A percentile compares a stretch with the other conserved stretches of the same genome.
phyloP scores from a whole-genome alignment of 2,113 vertebrate species.

The Corynorhinus townsendii region DNA sequence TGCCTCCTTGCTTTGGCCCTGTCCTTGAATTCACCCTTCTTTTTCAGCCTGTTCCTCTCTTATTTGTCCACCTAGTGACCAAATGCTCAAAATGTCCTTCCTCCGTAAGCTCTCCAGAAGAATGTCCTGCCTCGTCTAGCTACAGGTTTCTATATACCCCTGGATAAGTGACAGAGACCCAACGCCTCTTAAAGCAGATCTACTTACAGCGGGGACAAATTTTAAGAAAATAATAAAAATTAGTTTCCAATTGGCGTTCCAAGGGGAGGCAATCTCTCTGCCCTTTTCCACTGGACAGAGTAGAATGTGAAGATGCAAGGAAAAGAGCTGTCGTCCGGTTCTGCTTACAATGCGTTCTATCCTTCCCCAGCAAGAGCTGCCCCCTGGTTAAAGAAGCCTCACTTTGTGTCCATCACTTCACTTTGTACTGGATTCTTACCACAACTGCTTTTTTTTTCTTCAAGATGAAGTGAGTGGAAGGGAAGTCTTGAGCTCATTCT shows the following conservation, averaged over 20 bases:
- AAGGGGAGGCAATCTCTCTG: background rate
- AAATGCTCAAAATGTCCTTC: background rate
- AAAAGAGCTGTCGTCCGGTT: background rate
- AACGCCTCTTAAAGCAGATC: background rate
- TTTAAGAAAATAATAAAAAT: background rate
- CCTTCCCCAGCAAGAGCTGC: background rate
- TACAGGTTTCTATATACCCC: background rate
- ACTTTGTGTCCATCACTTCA: background rate
- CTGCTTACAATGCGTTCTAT: background rate
- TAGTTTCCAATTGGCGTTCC: background rate
- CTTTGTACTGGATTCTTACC: background rate
- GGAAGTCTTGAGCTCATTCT: background rate
- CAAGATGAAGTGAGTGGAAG: no score
- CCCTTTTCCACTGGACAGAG: background rate
- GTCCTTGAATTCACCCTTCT: background rate
- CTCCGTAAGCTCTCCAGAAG: background rate
- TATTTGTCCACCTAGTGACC: background rate
- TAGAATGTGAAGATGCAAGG: background rate
- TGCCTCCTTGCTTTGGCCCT: background rate
- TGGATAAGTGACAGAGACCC: background rate
- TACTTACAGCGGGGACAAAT: background rate
- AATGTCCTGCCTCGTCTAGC: background rate
- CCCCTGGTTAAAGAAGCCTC: background rate
- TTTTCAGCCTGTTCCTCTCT: background rate
- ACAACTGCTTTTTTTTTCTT: background rate